phyloP scores from a whole-genome alignment of 2,113 vertebrate genomes.

The Amphilophus citrinellus region DNA sequence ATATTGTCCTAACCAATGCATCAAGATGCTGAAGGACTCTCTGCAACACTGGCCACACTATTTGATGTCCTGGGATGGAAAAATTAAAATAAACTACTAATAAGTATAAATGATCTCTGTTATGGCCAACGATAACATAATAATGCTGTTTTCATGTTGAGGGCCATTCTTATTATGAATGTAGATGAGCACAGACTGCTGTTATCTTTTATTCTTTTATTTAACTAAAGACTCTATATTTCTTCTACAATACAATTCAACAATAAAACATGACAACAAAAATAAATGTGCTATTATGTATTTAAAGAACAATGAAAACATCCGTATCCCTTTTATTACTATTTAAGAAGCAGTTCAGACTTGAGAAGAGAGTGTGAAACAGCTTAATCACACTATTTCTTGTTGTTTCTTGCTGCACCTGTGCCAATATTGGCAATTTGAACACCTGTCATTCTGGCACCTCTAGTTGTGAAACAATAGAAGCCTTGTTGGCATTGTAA shows the following conservation, averaged over 20 bases:
- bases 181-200: not conserved
- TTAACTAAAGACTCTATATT: not conserved
- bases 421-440: conserved; percentile 44
- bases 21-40: no score
- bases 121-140: not conserved
- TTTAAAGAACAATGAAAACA: conserved; percentile 3
- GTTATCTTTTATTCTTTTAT: not conserved
- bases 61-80: no score
- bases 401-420: conserved; percentile 49
- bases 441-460: conserved; percentile 61
- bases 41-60: no score
- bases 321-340: not conserved
- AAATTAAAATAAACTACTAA: no score
- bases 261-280: not conserved
- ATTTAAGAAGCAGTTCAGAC: not conserved
- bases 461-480: conserved; percentile 35
- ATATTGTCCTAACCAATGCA: no score
- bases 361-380: conserved; percentile 11
- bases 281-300: not conserved
- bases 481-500: conserved; percentile 58
- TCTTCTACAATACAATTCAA: not conserved
- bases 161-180: not conserved
- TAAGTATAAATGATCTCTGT: not conserved
- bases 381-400: conserved; percentile 17
- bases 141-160: not conserved